Conservation (phyloP, 1,140 invertebrate species). For the Scaptomyza graminum region DNA sequence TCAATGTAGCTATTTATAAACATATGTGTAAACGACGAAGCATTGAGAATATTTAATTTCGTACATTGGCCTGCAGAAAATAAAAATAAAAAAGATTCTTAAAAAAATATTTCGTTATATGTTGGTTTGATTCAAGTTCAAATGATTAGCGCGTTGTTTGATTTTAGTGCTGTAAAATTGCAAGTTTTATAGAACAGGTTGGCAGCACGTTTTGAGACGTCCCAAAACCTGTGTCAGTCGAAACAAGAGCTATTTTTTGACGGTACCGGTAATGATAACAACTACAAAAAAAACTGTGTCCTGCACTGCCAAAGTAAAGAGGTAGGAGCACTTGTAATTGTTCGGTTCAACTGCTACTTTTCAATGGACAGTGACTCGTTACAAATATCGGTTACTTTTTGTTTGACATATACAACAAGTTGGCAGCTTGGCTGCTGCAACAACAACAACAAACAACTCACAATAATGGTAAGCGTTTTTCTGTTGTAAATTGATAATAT, state of each 20-base stretch:
- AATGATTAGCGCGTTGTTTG: neutral
- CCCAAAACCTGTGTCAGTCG: neutral
- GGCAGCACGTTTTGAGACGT: slow-evolving; percentile 4
- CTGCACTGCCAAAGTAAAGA: neutral
- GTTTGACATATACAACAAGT: neutral
- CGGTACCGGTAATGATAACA: neutral
- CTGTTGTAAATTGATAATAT: slow-evolving; percentile 11
- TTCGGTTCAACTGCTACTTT: neutral
- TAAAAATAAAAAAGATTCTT: slow-evolving; percentile 48
- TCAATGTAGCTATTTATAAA: slow-evolving; percentile 79
- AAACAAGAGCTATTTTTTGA: neutral
- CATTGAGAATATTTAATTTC: slow-evolving; percentile 77
- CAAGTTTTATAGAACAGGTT: neutral
- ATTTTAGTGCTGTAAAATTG: slow-evolving; percentile 19
- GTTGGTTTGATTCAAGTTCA: neutral
- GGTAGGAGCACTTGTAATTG: neutral
- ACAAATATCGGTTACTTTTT: slow-evolving; percentile 18
- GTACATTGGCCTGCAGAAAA: slow-evolving; percentile 80
- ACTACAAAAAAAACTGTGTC: neutral
- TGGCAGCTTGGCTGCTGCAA: slow-evolving; percentile 21
- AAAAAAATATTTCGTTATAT: neutral
- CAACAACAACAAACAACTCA: slow-evolving; percentile 38
- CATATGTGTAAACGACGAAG: slow-evolving; percentile 33
- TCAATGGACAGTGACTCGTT: slow-evolving; percentile 1
- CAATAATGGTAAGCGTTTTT: slow-evolving; percentile 48